Evolutionary conservation across 2,113 vertebrate species (phyloP).

Genomic region (Chunga burmeisteri): DNA sequence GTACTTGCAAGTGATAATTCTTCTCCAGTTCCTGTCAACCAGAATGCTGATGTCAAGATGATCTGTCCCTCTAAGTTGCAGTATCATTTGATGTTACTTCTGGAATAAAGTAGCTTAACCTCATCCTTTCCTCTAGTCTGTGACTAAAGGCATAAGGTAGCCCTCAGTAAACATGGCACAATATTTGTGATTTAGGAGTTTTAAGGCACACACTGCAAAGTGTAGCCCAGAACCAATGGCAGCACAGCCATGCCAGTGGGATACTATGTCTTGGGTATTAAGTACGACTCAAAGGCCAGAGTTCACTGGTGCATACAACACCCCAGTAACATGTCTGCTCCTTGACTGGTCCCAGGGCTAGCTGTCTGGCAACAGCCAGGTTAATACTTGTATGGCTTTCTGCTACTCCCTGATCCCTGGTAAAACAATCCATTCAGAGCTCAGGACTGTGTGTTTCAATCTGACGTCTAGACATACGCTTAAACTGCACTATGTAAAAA

Average conservation of each 20-base stretch:
- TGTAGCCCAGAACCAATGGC: not conserved
- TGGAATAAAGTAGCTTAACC: not conserved
- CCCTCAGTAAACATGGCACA: not conserved
- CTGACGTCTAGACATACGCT: not conserved
- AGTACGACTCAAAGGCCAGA: not conserved
- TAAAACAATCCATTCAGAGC: not conserved
- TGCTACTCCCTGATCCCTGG: not conserved
- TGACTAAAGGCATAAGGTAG: not conserved
- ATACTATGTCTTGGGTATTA: not conserved
- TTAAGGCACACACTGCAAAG: not conserved
- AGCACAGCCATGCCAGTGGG: not conserved
- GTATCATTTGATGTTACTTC: not conserved
- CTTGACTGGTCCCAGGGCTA: not conserved
- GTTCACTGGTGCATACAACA: not conserved
- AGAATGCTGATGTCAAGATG: not conserved
- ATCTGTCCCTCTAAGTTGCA: not conserved
- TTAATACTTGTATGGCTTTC: not conserved
- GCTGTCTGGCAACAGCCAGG: not conserved
- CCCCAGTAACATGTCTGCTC: fast-evolving
- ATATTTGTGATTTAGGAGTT: not conserved
- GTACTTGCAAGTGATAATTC: not conserved
- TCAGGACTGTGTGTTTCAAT: not conserved
- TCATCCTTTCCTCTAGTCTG: not conserved
- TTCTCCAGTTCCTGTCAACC: not conserved
- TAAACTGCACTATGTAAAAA: not conserved